Evolutionary conservation across 2,888 invertebrate genomes (phyloP), one percentile per base, ranked within the genome.

Genomic region (Zelleria hepariella): DNA sequence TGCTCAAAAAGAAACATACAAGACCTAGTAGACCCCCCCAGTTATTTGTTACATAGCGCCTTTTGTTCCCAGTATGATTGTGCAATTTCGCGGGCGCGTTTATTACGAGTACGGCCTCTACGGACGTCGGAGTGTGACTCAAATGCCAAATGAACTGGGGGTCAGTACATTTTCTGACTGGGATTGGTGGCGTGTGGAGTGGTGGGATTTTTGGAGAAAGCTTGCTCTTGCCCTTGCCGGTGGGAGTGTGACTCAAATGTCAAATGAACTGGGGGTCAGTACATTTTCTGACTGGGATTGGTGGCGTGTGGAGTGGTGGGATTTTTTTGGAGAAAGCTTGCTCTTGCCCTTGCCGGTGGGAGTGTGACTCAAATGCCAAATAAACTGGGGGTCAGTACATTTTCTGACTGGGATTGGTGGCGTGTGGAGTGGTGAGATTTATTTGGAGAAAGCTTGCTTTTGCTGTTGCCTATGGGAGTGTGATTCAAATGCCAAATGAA

Each of bases 61-160:
- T 57, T 54, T 59, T 60, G 58, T 48, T 48, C 49, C 56, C 54
- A 51, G 59, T 65, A 67, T 64, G 64, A 68, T 66, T 67, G 63
- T 62, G 64, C 65, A 64, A 65, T 67, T 62, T 62, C 53, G 62
- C 57, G 24, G 32, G 32, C 32, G 32, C 32, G 32, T 42, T 42
- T 42, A 42, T 42, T 42, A 42, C 32, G 6, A 15, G 32, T 15
- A 10, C 32, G 32, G 32, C 15, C 15, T 15, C 10, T 15, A 15
- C 15, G 32, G 32, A 15, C 32, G n/a, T 10, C 32, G 32, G 32
- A 42, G 32, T 42, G 32, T 42, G 32, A 42, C 32, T 42, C 15
- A 42, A 10, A 42, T 42, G 15, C 15, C 32, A 1, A 42, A 42
- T 42, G 32, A 42, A 42, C 32, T 4, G 15, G 32, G 15, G 32